phyloP scores from a whole-genome alignment of 2,113 vertebrate species.

The Ranitomeya imitator region DNA sequence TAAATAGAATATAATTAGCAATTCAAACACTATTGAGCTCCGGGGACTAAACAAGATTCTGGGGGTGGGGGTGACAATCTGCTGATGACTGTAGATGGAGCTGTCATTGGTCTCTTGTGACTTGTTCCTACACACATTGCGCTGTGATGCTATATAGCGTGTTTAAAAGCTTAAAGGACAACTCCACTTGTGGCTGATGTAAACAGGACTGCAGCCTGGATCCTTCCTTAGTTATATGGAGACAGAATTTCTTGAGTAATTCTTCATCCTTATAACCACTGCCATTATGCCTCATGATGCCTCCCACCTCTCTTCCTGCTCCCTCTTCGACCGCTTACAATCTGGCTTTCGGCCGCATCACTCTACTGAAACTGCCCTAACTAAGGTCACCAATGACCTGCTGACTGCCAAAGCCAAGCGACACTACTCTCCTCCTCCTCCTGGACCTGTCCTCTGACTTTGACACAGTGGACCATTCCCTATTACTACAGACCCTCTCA shows the following conservation, averaged over 20 bases:
- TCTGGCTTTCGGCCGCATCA: too few species aligned
- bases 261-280: too few species aligned
- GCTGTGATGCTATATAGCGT: not conserved
- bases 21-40: not conserved
- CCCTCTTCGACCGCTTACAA: too few species aligned
- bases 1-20: not conserved
- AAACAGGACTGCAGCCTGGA: not conserved
- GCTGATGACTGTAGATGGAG: not conserved
- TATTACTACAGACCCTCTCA: too few species aligned
- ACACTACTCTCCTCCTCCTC: too few species aligned
- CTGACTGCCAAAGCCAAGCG: too few species aligned
- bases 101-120: not conserved
- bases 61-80: not conserved
- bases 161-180: not conserved
- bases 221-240: not conserved
- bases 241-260: not conserved
- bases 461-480: too few species aligned
- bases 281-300: too few species aligned
- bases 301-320: too few species aligned
- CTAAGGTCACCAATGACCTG: too few species aligned
- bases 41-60: not conserved
- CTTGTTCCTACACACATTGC: not conserved
- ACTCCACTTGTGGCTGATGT: not conserved
- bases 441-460: too few species aligned
- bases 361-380: too few species aligned